These are phyloP conservation scores for Psittacus erithacus DNA, from an alignment of 2,113 vertebrate genomes.

Conservation along the genomic window DNA sequence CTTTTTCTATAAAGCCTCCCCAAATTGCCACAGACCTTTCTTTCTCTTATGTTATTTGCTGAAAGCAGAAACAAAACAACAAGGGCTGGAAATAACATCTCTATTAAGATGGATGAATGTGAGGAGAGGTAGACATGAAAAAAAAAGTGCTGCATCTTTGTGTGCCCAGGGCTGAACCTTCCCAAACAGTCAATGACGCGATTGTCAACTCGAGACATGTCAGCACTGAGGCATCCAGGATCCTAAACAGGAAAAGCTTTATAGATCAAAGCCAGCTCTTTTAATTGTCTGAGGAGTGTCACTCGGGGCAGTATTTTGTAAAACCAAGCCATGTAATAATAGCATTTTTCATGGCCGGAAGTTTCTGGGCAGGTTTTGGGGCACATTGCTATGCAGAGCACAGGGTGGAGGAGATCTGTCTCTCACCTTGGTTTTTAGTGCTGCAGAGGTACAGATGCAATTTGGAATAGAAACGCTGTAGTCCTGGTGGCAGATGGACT, in stretches of 20 bases:
- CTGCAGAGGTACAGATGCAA: neutral
- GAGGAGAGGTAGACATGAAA: neutral
- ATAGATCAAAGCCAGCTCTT: neutral
- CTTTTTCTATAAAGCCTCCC: neutral
- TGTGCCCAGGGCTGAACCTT: neutral
- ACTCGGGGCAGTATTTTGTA: neutral
- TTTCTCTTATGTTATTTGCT: neutral
- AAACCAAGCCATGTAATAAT: neutral
- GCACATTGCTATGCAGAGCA: accelerated
- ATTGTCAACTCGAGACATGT: neutral
- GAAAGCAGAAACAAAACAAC: conserved; percentile 15
- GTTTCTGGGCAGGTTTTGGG: neutral
- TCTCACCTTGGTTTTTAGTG: neutral
- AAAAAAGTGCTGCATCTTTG: neutral
- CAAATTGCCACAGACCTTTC: conserved; percentile 35
- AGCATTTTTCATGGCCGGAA: neutral
- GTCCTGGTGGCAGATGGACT: neutral
- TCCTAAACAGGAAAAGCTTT: neutral
- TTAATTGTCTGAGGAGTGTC: neutral
- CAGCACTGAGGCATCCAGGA: neutral
- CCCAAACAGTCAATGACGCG: neutral
- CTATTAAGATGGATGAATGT: neutral
- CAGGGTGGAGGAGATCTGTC: neutral
- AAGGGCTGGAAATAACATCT: conserved; percentile 9
- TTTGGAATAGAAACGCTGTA: neutral